Conservation (phyloP, 1,140 invertebrate genomes). For the Leucophenga varia region DNA sequence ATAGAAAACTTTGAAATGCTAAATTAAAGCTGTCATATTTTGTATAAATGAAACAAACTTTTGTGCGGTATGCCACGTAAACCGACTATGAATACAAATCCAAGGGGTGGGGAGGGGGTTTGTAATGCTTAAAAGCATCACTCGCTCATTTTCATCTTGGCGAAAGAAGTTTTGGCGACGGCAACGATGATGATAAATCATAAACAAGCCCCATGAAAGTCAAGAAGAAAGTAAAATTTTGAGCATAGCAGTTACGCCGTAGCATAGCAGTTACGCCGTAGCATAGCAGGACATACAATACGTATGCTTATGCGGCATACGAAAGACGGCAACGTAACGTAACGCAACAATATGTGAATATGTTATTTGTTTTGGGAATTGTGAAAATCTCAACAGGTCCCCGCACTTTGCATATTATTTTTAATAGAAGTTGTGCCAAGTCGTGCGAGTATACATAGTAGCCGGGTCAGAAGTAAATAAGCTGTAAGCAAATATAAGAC, state of each 20-base stretch:
- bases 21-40: constrained; percentile 53
- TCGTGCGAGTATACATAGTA: too few species aligned
- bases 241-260: constrained; percentile 1
- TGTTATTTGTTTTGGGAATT: constrained; percentile 57
- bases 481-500: too few species aligned
- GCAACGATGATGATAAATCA: constrained; percentile 55
- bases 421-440: constrained; percentile 39
- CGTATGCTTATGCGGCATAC: too few species aligned
- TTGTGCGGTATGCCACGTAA: not conserved
- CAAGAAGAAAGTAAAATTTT: too few species aligned
- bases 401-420: constrained; percentile 57
- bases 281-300: constrained; percentile 13
- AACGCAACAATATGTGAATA: constrained; percentile 55
- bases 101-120: not conserved
- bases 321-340: too few species aligned
- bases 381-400: constrained; percentile 57
- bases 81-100: too few species aligned
- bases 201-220: constrained; percentile 30
- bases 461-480: too few species aligned
- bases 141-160: constrained; percentile 47
- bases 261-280: not conserved
- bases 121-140: constrained; percentile 26
- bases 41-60: constrained; percentile 34
- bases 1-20: too few species aligned
- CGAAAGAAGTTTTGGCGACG: constrained; percentile 44